Conservation (phyloP, 2,113 vertebrate species). For the Bufo gargarizans region DNA sequence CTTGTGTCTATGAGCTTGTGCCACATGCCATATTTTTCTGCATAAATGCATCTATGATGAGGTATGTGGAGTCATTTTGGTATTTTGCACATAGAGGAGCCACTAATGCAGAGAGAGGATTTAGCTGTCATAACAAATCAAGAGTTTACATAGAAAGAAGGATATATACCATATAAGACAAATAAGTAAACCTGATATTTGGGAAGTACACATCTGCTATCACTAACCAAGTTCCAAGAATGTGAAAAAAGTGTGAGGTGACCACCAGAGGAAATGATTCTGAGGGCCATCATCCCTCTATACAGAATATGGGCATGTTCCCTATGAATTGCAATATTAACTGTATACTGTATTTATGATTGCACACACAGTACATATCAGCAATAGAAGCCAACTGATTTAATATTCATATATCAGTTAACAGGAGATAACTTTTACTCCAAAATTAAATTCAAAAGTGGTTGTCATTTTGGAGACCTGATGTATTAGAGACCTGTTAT, state of each 20-base stretch:
- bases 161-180: background rate
- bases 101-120: background rate
- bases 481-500: no score
- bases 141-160: background rate
- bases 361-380: no score
- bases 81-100: background rate
- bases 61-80: conserved; percentile 3
- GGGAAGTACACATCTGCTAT: background rate
- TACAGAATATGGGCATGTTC: background rate
- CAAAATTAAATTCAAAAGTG: no score
- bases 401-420: no score
- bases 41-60: conserved; percentile 26
- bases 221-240: background rate
- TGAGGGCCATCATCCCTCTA: background rate
- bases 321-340: background rate
- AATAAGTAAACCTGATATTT: background rate
- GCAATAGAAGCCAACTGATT: no score
- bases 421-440: no score
- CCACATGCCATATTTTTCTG: background rate
- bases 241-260: background rate
- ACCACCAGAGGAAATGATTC: background rate
- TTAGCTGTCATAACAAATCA: conserved; percentile 14
- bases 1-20: background rate
- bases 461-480: no score
- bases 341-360: background rate